phyloP scores from a whole-genome alignment of 2,888 invertebrate species.

The Gasteruption jaculator region DNA sequence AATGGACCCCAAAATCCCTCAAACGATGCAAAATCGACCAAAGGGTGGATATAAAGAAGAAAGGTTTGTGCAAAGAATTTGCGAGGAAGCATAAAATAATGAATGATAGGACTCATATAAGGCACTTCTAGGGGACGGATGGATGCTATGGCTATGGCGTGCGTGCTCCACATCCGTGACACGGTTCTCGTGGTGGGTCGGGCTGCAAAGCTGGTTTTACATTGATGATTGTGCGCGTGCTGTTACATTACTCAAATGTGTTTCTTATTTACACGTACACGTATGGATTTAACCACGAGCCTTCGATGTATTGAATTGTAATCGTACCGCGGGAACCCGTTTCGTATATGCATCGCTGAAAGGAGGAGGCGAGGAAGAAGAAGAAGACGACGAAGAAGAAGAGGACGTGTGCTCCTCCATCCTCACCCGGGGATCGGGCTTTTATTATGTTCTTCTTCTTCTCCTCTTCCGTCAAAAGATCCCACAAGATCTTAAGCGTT shows the following conservation, averaged over 20 bases:
- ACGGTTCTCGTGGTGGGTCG: constrained; percentile 45
- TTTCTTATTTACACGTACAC: too few relatives aligned
- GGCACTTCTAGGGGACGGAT: constrained; percentile 21
- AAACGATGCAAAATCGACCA: too few relatives aligned
- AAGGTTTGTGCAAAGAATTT: too few relatives aligned
- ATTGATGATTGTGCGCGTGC: constrained; percentile 10
- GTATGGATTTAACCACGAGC: too few relatives aligned
- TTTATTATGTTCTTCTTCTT: constrained; percentile 24
- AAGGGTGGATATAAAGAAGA: too few relatives aligned
- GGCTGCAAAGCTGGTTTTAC: constrained; percentile 23
- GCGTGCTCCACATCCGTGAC: constrained; percentile 51
- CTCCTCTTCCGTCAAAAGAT: constrained; percentile 23
- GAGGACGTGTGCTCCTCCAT: too few relatives aligned
- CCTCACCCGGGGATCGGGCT: constrained; percentile 24
- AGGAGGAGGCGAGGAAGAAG: too few relatives aligned
- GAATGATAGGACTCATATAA: constrained; percentile 21
- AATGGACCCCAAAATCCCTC: too few relatives aligned
- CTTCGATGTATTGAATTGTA: constrained; percentile 10
- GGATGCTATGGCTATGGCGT: too few relatives aligned
- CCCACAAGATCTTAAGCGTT: constrained; percentile 24
- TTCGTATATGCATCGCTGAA: constrained; percentile 18
- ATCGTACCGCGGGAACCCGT: constrained; percentile 28
- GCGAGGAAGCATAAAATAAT: constrained; percentile 24
- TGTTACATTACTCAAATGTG: too few relatives aligned
- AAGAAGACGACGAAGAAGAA: too few relatives aligned